Conservation (phyloP, 2,888 invertebrate species). For the Creontiades dilutus region DNA sequence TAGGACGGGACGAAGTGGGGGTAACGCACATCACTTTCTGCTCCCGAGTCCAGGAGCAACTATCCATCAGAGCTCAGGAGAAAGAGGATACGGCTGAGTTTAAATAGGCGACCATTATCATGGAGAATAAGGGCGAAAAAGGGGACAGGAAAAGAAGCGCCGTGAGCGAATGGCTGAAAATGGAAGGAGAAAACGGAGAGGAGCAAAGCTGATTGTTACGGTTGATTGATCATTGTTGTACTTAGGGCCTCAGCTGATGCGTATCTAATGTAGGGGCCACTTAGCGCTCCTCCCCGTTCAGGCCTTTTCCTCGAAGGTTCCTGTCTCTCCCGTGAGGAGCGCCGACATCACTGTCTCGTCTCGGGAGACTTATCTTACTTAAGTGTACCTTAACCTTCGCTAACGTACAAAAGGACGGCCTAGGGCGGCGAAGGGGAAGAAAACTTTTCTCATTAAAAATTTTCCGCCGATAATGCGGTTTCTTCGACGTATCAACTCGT, state of each 20-base stretch:
- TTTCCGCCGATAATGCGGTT: neutral
- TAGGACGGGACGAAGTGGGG: neutral
- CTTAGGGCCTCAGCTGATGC: constrained; percentile 68
- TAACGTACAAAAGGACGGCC: neutral
- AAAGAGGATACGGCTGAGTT: constrained; percentile 47
- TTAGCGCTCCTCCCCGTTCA: constrained; percentile 54
- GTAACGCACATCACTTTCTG: constrained; percentile 29
- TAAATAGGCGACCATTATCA: constrained; percentile 69
- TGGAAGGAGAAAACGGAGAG: constrained; percentile 12
- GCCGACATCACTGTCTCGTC: constrained; percentile 50
- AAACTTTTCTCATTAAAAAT: constrained; percentile 67
- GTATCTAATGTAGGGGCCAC: constrained; percentile 69
- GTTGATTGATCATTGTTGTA: constrained; percentile 71
- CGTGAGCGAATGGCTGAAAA: neutral
- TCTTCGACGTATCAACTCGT: neutral
- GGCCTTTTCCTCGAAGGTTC: neutral
- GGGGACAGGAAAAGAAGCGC: neutral
- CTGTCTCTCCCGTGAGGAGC: constrained; percentile 10
- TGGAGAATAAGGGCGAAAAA: constrained; percentile 53
- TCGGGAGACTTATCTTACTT: constrained; percentile 47
- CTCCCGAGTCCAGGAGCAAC: constrained; percentile 20
- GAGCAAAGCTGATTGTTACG: constrained; percentile 69
- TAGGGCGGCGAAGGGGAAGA: neutral
- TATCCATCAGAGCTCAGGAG: constrained; percentile 45
- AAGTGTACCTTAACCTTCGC: constrained; percentile 26